phyloP scores from a whole-genome alignment of 2,888 invertebrate genomes.

The Trichogramma dendrolimi region DNA sequence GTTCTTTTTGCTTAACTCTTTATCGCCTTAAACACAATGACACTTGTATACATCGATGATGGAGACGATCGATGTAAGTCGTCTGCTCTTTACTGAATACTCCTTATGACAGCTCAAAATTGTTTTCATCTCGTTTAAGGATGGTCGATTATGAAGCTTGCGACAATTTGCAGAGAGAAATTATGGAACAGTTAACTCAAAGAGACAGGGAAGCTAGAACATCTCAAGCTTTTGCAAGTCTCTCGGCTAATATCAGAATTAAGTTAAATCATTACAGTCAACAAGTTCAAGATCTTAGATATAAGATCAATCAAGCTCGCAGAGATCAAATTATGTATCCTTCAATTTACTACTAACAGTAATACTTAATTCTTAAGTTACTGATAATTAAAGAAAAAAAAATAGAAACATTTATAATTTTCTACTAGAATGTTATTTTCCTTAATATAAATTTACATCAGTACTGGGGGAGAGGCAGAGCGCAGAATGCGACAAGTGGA shows the following conservation, averaged over 20 bases:
- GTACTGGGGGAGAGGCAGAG: constrained; percentile 62
- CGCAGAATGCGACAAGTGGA: constrained; percentile 61
- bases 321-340: constrained; percentile 52
- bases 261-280: constrained; percentile 61
- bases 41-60: constrained; percentile 44
- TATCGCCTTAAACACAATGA: constrained; percentile 36
- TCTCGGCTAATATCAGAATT: constrained; percentile 60
- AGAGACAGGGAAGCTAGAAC: constrained; percentile 56
- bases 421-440: constrained; percentile 24
- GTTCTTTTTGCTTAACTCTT: background rate
- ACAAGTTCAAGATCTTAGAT: constrained; percentile 59
- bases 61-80: constrained; percentile 46
- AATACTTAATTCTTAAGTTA: background rate
- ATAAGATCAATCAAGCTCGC: constrained; percentile 56
- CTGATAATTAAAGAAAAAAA: background rate
- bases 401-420: constrained; percentile 28
- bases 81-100: constrained; percentile 1
- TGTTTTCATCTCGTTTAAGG: constrained; percentile 50
- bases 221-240: constrained; percentile 57
- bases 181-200: constrained; percentile 60
- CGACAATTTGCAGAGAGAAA: constrained; percentile 61
- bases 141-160: constrained; percentile 64
- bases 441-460: constrained; percentile 41
- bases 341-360: constrained; percentile 4
- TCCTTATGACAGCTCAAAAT: background rate